phyloP scores from a whole-genome alignment of 2,797 vertebrate species.

The Sebastes iracundus region DNA sequence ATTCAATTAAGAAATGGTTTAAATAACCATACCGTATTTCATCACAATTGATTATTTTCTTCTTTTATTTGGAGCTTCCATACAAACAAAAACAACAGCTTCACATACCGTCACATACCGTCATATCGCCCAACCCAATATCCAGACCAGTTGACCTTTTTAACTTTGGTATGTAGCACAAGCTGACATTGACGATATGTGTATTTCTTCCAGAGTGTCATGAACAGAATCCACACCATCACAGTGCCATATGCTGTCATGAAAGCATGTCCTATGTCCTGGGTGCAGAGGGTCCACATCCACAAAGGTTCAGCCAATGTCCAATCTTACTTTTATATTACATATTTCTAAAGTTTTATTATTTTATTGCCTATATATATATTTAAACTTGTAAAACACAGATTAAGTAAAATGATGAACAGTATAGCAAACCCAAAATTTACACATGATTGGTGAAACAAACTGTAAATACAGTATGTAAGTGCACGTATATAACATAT shows the following conservation, averaged over 20 bases:
- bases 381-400: neutral
- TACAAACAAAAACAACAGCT: too few species aligned
- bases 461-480: neutral
- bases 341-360: neutral
- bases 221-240: conserved; percentile 97
- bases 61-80: neutral
- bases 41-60: neutral
- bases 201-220: conserved; percentile 86
- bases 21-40: neutral
- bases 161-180: neutral
- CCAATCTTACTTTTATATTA: neutral
- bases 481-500: conserved; percentile 18
- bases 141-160: neutral
- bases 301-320: conserved; percentile 89
- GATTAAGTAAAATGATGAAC: neutral
- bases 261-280: conserved; percentile 97
- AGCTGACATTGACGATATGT: neutral
- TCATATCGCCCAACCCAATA: neutral
- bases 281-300: conserved; percentile 96
- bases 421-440: neutral
- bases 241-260: conserved; percentile 98
- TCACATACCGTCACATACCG: too few species aligned
- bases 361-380: neutral
- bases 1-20: neutral
- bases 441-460: neutral